phyloP scores from a whole-genome alignment of 2,797 vertebrate species.

The Melanogrammus aeglefinus region DNA sequence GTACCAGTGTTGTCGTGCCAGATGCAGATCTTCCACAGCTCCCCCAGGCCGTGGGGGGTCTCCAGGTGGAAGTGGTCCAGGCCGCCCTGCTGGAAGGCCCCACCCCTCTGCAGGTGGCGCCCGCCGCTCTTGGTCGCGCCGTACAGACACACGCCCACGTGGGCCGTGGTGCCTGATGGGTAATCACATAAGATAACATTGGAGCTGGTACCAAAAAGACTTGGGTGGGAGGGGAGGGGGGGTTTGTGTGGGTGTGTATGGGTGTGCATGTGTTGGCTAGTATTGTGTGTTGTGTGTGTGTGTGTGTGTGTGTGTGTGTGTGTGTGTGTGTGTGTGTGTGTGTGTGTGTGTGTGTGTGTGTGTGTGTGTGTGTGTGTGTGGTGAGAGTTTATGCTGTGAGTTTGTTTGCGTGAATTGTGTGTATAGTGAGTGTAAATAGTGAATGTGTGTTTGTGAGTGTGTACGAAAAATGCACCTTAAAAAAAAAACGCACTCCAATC shows the following conservation, averaged over 20 bases:
- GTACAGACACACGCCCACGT: constrained; percentile 77
- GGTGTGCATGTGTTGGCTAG: background rate
- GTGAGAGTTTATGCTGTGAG: no score
- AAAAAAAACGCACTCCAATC: no score
- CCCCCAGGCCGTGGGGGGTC: constrained; percentile 74
- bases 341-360: no score
- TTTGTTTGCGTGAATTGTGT: no score
- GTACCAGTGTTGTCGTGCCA: constrained; percentile 84
- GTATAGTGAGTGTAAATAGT: no score
- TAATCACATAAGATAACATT: background rate
- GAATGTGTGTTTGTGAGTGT: no score
- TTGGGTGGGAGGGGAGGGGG: background rate
- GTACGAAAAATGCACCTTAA: no score
- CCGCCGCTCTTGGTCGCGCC: constrained; percentile 77
- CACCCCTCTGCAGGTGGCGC: constrained; percentile 73
- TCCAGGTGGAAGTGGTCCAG: constrained; percentile 80
- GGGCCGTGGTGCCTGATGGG: constrained; percentile 76
- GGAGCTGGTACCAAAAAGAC: background rate
- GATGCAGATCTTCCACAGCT: constrained; percentile 80
- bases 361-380: no score
- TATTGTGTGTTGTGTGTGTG: background rate
- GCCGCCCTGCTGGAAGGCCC: constrained; percentile 73
- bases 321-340: no score
- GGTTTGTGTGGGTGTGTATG: background rate
- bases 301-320: no score